Conservation (phyloP, 2,113 vertebrate species). For the Phalacrocorax brasilianus region DNA sequence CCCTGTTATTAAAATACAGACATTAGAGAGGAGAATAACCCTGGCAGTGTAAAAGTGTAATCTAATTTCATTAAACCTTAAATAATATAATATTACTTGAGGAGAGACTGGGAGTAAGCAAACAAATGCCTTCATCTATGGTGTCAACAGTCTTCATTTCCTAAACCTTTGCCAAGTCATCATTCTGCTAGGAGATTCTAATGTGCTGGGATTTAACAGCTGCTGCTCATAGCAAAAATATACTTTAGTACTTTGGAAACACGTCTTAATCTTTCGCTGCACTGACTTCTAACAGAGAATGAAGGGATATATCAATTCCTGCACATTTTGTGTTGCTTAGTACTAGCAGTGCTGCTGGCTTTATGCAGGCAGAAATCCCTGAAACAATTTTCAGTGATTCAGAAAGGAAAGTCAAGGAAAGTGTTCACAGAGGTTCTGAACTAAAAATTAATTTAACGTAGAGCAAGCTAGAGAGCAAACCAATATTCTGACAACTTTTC, state of each 20-base stretch:
- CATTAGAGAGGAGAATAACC: not conserved
- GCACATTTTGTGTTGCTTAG: not conserved
- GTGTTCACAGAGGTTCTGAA: not conserved
- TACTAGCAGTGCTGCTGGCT: not conserved
- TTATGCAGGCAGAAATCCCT: not conserved
- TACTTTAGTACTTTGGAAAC: not conserved
- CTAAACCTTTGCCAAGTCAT: not conserved
- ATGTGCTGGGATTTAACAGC: not conserved
- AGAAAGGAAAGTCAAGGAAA: not conserved
- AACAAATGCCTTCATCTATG: conserved; percentile 18
- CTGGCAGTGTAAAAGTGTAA: not conserved
- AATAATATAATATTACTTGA: not conserved
- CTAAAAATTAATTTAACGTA: not conserved
- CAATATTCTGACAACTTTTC: not conserved
- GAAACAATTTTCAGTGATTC: not conserved
- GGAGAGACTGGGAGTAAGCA: not conserved
- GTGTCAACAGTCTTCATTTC: conserved; percentile 7
- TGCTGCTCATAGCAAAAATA: not conserved
- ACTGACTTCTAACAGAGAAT: not conserved
- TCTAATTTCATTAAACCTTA: not conserved
- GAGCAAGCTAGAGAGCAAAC: not conserved
- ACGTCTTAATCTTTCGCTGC: conserved; percentile 6
- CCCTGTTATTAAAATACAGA: not conserved
- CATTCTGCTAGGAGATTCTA: not conserved
- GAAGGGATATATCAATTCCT: not conserved